These are phyloP conservation scores for Chaetodon auriga DNA, from an alignment of 2,113 vertebrate genomes.

Conservation along the genomic window DNA sequence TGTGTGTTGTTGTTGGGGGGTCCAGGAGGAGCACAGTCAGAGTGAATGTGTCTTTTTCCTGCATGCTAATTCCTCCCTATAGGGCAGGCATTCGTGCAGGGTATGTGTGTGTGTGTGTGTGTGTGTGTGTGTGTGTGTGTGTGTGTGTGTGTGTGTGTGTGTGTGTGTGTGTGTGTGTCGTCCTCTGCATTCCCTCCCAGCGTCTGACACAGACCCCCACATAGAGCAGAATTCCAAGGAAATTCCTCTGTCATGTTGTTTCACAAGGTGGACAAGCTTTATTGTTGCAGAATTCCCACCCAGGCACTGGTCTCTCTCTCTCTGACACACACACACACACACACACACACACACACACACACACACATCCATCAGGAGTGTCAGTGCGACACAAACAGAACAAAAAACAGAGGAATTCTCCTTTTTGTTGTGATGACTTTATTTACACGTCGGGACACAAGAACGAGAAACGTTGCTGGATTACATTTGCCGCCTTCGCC, in stretches of 20 bases:
- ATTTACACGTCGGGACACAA: slow-evolving; percentile 67
- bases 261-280: slow-evolving; percentile 70
- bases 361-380: slow-evolving; percentile 73
- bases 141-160: neutral
- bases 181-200: slow-evolving; percentile 50
- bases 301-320: slow-evolving; percentile 45
- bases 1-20: slow-evolving; percentile 63
- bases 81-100: slow-evolving; percentile 64
- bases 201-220: slow-evolving; percentile 39
- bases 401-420: slow-evolving; percentile 68
- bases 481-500: slow-evolving; percentile 39
- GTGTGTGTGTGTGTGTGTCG: slow-evolving; percentile 47
- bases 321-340: slow-evolving; percentile 56
- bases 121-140: no score
- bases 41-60: slow-evolving; percentile 44
- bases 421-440: slow-evolving; percentile 73
- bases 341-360: slow-evolving; percentile 33
- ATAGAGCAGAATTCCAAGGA: slow-evolving; percentile 64
- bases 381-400: slow-evolving; percentile 62
- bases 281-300: slow-evolving; percentile 78
- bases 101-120: no score
- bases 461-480: slow-evolving; percentile 44
- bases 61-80: slow-evolving; percentile 72
- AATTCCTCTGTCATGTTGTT: slow-evolving; percentile 78
- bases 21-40: slow-evolving; percentile 59